phyloP scores from a whole-genome alignment of 2,113 vertebrate species.

The Empidonax alnorum region DNA sequence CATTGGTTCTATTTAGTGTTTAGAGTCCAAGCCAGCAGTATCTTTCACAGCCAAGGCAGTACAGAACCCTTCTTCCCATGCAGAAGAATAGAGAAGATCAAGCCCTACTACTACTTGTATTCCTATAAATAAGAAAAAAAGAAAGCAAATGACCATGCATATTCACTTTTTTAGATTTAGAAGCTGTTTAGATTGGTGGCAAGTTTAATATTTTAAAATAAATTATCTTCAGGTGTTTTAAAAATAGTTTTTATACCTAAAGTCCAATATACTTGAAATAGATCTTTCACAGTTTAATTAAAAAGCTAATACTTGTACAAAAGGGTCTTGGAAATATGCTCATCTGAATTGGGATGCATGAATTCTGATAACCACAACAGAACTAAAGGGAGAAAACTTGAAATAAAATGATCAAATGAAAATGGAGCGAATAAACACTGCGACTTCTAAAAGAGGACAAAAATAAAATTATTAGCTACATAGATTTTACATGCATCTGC shows the following conservation, averaged over 20 bases:
- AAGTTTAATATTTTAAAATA: neutral
- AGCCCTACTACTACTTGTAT: neutral
- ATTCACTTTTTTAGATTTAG: neutral
- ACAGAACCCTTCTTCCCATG: neutral
- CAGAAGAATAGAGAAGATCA: neutral
- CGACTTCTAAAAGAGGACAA: neutral
- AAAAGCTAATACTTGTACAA: neutral
- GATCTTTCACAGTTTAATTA: neutral
- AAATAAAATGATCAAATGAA: neutral
- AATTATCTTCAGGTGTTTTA: neutral
- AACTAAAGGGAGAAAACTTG: neutral
- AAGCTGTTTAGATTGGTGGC: neutral
- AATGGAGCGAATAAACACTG: neutral
- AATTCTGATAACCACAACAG: neutral
- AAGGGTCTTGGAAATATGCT: neutral
- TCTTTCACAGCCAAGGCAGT: slow-evolving; percentile 12
- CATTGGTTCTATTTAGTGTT: slow-evolving; percentile 27
- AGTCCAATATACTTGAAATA: neutral
- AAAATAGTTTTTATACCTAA: neutral
- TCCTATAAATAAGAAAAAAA: neutral
- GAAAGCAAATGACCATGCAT: neutral
- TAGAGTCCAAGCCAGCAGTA: neutral
- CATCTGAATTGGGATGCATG: neutral
- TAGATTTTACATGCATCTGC: neutral
- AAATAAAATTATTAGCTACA: neutral